Conservation (phyloP, 2,113 vertebrate species). For the Thalassoma bifasciatum region DNA sequence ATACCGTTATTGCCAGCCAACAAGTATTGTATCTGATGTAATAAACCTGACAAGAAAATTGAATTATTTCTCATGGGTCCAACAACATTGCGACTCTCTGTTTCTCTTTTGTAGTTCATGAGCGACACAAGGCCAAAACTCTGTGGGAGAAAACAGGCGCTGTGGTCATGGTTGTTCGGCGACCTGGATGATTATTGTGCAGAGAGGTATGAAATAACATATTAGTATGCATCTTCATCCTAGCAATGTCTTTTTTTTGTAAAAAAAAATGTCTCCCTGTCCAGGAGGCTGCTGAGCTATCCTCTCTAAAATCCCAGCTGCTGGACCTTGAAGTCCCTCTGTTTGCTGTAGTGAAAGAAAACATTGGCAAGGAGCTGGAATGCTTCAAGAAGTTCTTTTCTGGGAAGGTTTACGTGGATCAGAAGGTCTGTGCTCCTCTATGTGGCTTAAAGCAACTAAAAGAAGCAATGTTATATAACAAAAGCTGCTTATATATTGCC, state of each 20-base stretch:
- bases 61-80: too few relatives aligned
- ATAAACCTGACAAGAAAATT: too few relatives aligned
- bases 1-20: too few relatives aligned
- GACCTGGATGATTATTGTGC: slow-evolving; percentile 94
- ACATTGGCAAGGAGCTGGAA: slow-evolving; percentile 87
- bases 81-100: background rate
- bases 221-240: too few relatives aligned
- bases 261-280: background rate
- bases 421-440: slow-evolving; percentile 79
- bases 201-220: slow-evolving; percentile 85
- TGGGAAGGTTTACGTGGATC: slow-evolving; percentile 92
- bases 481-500: slow-evolving; percentile 20
- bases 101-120: slow-evolving; percentile 65
- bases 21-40: too few relatives aligned
- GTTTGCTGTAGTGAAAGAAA: slow-evolving; percentile 93
- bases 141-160: slow-evolving; percentile 89
- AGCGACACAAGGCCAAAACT: slow-evolving; percentile 85
- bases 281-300: slow-evolving; percentile 91
- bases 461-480: background rate
- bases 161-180: slow-evolving; percentile 90
- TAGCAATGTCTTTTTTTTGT: too few relatives aligned
- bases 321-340: slow-evolving; percentile 88
- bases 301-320: slow-evolving; percentile 89
- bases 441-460: background rate
- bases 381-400: slow-evolving; percentile 91